phyloP scores from a whole-genome alignment of 1,140 invertebrate genomes.

The Vanessa atalanta region DNA sequence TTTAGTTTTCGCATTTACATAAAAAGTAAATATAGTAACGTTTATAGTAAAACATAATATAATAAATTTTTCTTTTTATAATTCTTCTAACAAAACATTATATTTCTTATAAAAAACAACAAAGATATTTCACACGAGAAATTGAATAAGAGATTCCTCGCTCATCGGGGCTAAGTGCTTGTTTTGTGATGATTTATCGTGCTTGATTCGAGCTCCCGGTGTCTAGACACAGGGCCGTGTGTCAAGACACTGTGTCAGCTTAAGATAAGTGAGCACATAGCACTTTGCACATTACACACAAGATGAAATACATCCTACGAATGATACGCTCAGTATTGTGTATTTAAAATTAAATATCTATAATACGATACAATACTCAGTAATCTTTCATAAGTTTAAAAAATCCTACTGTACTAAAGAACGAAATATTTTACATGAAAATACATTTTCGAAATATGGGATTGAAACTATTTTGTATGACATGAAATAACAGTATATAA shows the following conservation, averaged over 20 bases:
- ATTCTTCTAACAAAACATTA: neutral
- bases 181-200: slow-evolving; percentile 13
- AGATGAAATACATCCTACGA: neutral
- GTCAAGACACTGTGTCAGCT: neutral
- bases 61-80: too few relatives aligned
- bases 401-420: too few relatives aligned
- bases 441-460: too few relatives aligned
- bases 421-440: too few relatives aligned
- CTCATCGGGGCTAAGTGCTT: slow-evolving; percentile 2
- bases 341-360: too few relatives aligned
- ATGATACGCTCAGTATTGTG: neutral
- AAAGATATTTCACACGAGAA: neutral
- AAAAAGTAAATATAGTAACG: too few relatives aligned
- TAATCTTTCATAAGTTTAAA: too few relatives aligned
- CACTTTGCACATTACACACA: neutral
- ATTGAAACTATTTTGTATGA: too few relatives aligned
- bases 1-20: too few relatives aligned
- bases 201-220: neutral
- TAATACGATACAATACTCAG: too few relatives aligned
- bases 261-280: neutral
- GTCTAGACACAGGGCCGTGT: slow-evolving; percentile 11
- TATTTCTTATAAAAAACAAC: neutral
- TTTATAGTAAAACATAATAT: too few relatives aligned
- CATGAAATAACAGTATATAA: too few relatives aligned
- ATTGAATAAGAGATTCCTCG: neutral